Base-by-base conservation (phyloP, 2,113 vertebrate genomes). In the Rhagologus leucostigma region DNA sequence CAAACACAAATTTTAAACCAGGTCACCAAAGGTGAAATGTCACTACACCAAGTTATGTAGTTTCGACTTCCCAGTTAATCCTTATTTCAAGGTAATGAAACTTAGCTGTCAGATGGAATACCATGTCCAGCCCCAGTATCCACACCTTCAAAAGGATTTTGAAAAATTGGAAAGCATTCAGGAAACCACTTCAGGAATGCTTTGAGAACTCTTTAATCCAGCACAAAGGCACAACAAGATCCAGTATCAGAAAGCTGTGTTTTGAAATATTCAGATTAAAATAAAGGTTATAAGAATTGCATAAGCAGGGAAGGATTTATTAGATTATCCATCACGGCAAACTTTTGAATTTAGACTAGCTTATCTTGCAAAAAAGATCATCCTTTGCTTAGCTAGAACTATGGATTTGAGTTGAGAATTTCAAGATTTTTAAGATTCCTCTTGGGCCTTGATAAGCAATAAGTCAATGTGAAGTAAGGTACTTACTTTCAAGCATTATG, bases 71-170 rank as follows among this genome's bases (percentile, higher is more conserved):
- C n/a, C 57, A 60, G 80, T 92, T 94, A 95, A 94, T 96, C 92
- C 86, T 94, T 95, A 96, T 84, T 94, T 96, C 88, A 94, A 95
- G 83, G 85, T 92, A 96, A 92, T 94, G 94, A 93, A 96, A 95
- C 69, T 90, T 68, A 89, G 88, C 88, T 92, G 83, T 81, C 95
- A 94, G 82, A 85, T 75, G 69, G 80, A 96, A 96, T 96, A 94
- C 69, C 1, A 2, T 60, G 83, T 90, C 83, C 88, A 95, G 65
- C 53, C 62, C 73, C 56, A 42, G 65, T 15, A 87, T 79, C 69
- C 83, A 96, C 77, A 96, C 93, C 94, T 96, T 96, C 87, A 95
- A 96, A 96, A 97, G 81, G 84, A 75, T 89, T 95, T 92, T 84
- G 62, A 94, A 87, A 87, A 95, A 87, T 85, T 97, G 94, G 95